Base-by-base conservation (phyloP, 37 sponge, comb jelly and placozoan species). In the Hexactinellida sp. region DNA sequence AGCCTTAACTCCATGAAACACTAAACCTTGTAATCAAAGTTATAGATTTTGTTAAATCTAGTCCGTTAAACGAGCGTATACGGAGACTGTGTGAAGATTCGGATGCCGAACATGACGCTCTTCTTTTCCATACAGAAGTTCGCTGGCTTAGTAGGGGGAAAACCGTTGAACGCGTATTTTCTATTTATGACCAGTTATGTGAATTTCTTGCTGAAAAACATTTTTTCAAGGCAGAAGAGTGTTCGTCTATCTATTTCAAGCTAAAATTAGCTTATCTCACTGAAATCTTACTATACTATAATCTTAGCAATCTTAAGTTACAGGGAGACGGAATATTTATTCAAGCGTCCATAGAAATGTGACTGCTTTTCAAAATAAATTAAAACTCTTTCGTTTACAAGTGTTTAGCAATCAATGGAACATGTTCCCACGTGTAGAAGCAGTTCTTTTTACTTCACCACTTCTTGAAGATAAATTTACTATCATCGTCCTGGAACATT, bases 121-220 rank as follows among this genome's bases (percentile, higher is more conserved):
- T 63, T 63, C 76, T 63, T 63, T 63, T 63, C 76, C 76, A 63
- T 28, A 63, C 76, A 32, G 76, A 63, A 25, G 25, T 63, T 63
- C 76, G 30, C 76, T 63, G 76, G 76, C 76, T 63, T 63, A 63
- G 76, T 28, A 63, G 34, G 76, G 47, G 76, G 13, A 63, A 63
- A 63, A 28, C 76, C 34, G 19, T 63, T 63, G 76, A 63, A 63
- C 76, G 76, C 25, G 76, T 23, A n/a, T 28, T 21, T 63, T 25
- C 76, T 28, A 63, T 63, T 63, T 63, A 63, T 63, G 76, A 63
- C 34, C 76, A 63, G 76, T 63, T 63, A 63, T 63, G 76, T 63
- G 76, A 28, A 63, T 63, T 63, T 63, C 76, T 63, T 32, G 76
- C 34, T 41, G 32, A 63, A 28, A 63, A 63, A 63, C 28, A 63